Base-by-base conservation (phyloP, 2,113 vertebrate species). In the Ophthalmolycus amberensis region DNA sequence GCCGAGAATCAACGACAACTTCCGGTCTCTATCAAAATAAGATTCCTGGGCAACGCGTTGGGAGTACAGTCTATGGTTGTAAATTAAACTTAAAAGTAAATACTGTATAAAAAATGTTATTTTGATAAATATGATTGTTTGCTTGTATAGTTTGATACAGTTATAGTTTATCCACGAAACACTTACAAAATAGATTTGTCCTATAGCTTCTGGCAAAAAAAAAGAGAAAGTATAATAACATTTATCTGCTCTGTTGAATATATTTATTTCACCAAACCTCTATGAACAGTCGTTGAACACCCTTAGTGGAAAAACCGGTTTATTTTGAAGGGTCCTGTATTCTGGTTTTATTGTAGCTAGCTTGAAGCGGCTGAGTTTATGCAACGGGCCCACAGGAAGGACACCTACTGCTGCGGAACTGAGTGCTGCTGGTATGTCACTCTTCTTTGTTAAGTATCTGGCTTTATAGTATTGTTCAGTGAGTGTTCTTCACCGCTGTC, bases 251-350 rank as follows among this genome's bases (percentile, higher is more conserved):
- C 5, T 58, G 9, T n/a, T 46, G 0, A 59, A 29, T 59, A 27
- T 44, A 6, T 32, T 14, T 27, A 29, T 44, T 73, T 40, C 1
- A 2, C 8, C 4, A 40, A 20, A 58, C 9, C 22, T 22, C 3
- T 22, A 52, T 22, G 50, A 20, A 9, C 50, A n/a, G 15, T 46
- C 44, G 44, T 46, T 46, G 16, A 52, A 12, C 4, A 27, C 6
- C 18, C 15, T 29, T 42, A 9, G 12, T 22, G 3, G 15, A 10
- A 9, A 20, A 8, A 70, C 1, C 25, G 25, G 25, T 25, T 87
- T 90, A 89, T 85, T 93, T 80, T 88, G 85, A 88, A 86, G 16
- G 22, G 22, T 5, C 0, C 3, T 0, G 3, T 18, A 0, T 86
- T 84, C 80, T 71, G 80, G 42, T 62, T n/a, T n/a, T 3, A 18